phyloP scores from a whole-genome alignment of 2,888 invertebrate genomes.

The Dicycla oo region DNA sequence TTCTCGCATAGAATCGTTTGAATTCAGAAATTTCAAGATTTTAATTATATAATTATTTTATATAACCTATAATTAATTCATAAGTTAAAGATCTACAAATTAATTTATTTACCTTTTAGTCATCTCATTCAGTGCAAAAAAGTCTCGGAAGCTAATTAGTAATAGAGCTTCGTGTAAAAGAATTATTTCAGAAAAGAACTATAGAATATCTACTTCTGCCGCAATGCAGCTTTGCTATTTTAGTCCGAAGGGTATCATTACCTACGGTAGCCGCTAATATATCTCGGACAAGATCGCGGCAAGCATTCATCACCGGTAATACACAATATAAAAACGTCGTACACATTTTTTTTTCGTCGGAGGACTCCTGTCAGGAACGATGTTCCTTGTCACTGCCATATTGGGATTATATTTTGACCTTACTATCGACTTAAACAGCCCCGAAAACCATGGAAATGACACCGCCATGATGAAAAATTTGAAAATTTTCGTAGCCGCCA shows the following conservation, averaged over 20 bases:
- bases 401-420: no score
- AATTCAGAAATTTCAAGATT: slow-evolving; percentile 4
- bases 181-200: neutral
- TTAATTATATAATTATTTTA: neutral
- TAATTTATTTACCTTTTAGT: neutral
- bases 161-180: no score
- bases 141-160: neutral
- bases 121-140: neutral
- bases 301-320: no score
- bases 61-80: neutral
- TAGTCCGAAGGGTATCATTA: neutral
- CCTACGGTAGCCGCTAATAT: neutral
- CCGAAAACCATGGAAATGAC: no score
- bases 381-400: no score
- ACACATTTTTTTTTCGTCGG: no score
- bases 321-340: no score
- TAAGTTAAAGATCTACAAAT: neutral
- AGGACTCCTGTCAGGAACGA: no score
- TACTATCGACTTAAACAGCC: no score
- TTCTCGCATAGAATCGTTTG: neutral
- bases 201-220: neutral
- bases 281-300: neutral
- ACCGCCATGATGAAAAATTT: no score
- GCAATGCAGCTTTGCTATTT: neutral
- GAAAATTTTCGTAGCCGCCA: no score